These are phyloP conservation scores for Acanthosepion esculentum DNA, from an alignment of 2,888 invertebrate genomes.

Conservation along the genomic window DNA sequence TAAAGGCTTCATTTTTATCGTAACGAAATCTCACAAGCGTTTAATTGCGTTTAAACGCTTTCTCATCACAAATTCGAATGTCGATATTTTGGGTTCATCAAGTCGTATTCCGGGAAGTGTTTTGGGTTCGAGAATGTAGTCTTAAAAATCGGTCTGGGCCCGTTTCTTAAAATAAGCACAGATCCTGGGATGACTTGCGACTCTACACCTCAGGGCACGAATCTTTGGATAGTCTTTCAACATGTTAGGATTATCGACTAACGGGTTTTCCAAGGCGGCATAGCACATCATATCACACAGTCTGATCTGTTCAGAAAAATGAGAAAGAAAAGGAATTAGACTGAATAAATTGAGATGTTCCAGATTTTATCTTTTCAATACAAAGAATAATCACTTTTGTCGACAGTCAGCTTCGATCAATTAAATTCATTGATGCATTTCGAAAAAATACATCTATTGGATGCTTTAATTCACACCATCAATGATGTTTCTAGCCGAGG, in stretches of 20 bases:
- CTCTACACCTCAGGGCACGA: not conserved
- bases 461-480: too few relatives aligned
- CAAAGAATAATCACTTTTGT: too few relatives aligned
- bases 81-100: not conserved
- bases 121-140: not conserved
- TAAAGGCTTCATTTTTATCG: too few relatives aligned
- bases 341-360: not conserved
- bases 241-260: not conserved
- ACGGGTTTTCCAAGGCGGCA: not conserved
- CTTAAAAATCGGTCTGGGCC: not conserved
- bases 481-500: too few relatives aligned
- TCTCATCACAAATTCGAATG: not conserved
- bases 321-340: not conserved
- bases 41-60: not conserved
- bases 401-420: too few relatives aligned
- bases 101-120: not conserved
- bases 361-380: too few relatives aligned
- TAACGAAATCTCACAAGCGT: too few relatives aligned
- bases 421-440: too few relatives aligned
- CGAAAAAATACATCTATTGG: too few relatives aligned
- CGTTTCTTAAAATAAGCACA: conserved; percentile 6
- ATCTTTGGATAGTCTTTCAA: not conserved
- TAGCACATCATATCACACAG: not conserved
- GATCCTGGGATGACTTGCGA: not conserved
- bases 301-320: not conserved